Conservation (phyloP, 1,140 invertebrate species). For the Drosophila leontia region DNA sequence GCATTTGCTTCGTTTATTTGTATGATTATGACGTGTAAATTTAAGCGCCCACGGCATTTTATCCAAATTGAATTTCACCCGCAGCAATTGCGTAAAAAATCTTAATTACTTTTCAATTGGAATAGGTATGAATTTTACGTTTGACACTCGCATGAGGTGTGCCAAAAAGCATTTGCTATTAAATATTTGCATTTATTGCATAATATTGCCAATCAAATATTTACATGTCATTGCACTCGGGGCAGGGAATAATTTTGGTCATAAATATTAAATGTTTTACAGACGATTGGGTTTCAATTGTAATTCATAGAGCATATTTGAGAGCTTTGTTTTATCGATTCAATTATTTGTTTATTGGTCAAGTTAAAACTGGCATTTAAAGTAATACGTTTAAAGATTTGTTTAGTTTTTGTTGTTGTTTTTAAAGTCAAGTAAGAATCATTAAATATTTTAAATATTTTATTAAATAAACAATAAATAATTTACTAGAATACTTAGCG, state of each 20-base stretch:
- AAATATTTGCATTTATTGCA: slow-evolving; percentile 52
- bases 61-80: neutral
- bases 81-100: slow-evolving; percentile 9
- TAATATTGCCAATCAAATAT: slow-evolving; percentile 32
- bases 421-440: neutral
- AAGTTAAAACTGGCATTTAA: neutral
- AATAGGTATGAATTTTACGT: slow-evolving; percentile 27
- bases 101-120: slow-evolving; percentile 45
- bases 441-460: too few species aligned
- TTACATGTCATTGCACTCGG: slow-evolving; percentile 9
- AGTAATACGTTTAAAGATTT: neutral
- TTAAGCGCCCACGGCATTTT: neutral
- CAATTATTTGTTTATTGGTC: neutral
- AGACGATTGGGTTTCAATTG: neutral
- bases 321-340: neutral
- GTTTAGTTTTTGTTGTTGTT: neutral
- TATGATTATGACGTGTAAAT: slow-evolving; percentile 32
- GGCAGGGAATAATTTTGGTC: neutral
- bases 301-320: neutral
- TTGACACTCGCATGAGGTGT: slow-evolving; percentile 27
- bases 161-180: slow-evolving; percentile 3
- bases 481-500: too few species aligned
- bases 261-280: slow-evolving; percentile 11
- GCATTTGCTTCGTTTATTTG: neutral
- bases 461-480: neutral